A percentile compares a stretch with the other conserved stretches of the same genome.
Conservation (phyloP, 2,797 vertebrate genomes). For the Siniperca undulata region DNA sequence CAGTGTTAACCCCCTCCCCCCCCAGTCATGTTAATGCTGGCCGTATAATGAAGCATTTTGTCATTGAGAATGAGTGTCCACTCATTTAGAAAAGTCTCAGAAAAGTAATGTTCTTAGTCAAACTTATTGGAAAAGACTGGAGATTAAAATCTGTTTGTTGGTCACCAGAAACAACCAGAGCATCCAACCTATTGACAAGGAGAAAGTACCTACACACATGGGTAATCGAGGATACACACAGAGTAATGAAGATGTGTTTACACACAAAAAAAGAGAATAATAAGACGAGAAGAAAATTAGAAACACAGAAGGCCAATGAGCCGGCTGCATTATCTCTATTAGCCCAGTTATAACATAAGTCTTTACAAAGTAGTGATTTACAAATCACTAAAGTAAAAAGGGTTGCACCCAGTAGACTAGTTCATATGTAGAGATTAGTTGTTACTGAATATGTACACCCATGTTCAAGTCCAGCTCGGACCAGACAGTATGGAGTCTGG, state of each 20-base stretch:
- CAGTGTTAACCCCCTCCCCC: constrained; percentile 55
- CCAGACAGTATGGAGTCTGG: too few relatives aligned
- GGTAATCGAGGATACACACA: constrained; percentile 27
- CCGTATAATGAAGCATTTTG: constrained; percentile 74
- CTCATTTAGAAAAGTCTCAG: constrained; percentile 71
- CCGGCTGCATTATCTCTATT: neutral
- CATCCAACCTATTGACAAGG: neutral
- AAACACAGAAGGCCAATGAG: neutral
- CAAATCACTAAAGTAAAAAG: neutral
- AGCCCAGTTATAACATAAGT: neutral
- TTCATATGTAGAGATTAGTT: neutral
- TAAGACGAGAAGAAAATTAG: neutral
- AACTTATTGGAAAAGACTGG: constrained; percentile 43
- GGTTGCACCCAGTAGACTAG: neutral
- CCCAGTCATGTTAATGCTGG: constrained; percentile 55
- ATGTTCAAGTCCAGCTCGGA: too few relatives aligned
- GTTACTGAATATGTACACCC: neutral
- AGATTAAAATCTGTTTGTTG: constrained; percentile 50
- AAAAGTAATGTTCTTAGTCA: constrained; percentile 59
- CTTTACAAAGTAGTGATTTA: neutral
- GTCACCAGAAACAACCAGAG: constrained; percentile 19
- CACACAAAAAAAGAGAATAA: constrained; percentile 8
- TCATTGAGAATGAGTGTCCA: constrained; percentile 61
- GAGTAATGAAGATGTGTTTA: constrained; percentile 34
- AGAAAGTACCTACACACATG: neutral